phyloP scores from a whole-genome alignment of 2,113 vertebrate genomes.

The Forbesichthys papilliferus region DNA sequence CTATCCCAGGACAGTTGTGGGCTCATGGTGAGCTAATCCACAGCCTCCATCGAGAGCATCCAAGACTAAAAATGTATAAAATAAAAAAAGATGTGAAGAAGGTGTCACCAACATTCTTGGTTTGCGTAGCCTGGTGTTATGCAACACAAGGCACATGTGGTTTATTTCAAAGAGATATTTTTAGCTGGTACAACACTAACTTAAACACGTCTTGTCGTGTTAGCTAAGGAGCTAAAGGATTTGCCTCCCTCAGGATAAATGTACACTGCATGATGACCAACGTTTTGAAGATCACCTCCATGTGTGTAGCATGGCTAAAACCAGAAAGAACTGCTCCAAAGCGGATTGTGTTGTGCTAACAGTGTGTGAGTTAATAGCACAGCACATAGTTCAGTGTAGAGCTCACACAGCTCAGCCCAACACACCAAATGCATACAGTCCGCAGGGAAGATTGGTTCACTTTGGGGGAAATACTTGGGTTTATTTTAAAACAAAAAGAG shows the following conservation, averaged over 20 bases:
- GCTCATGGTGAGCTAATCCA: slow-evolving; percentile 4
- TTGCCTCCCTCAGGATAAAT: slow-evolving; percentile 29
- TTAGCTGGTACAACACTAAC: slow-evolving; percentile 60
- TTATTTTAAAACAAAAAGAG: slow-evolving; percentile 66
- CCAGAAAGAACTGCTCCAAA: slow-evolving; percentile 48
- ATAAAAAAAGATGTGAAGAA: too few relatives aligned
- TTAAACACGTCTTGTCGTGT: slow-evolving; percentile 29
- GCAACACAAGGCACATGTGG: slow-evolving; percentile 66
- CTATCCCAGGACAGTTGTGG: not conserved
- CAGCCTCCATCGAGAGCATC: not conserved
- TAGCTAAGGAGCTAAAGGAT: slow-evolving; percentile 37
- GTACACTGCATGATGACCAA: slow-evolving; percentile 23
- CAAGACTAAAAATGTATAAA: too few relatives aligned
- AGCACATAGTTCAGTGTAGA: slow-evolving; percentile 28
- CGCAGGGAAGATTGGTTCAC: slow-evolving; percentile 58
- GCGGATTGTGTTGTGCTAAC: slow-evolving; percentile 50
- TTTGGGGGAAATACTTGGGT: slow-evolving; percentile 63
- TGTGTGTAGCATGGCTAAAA: slow-evolving; percentile 58
- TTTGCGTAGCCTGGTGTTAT: slow-evolving; percentile 55
- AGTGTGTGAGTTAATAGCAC: slow-evolving; percentile 34
- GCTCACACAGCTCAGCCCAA: slow-evolving; percentile 44
- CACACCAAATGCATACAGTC: slow-evolving; percentile 40
- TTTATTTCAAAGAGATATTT: slow-evolving; percentile 76
- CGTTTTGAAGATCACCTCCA: slow-evolving; percentile 40
- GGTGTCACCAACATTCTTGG: slow-evolving; percentile 33